phyloP scores from a whole-genome alignment of 2,113 vertebrate species.

The Daubentonia madagascariensis region DNA sequence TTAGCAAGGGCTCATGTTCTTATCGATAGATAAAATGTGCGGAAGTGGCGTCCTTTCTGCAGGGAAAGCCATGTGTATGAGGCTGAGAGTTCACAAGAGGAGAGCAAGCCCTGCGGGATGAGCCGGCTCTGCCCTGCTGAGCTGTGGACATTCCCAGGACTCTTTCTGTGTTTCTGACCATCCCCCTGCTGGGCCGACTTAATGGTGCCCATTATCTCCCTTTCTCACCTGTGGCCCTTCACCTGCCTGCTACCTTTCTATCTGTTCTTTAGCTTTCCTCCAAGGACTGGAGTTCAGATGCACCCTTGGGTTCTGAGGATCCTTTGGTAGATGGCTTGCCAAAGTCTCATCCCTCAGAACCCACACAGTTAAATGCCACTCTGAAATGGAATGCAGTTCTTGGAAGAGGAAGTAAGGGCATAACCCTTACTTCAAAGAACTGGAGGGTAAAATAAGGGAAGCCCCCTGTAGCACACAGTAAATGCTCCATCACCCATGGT shows the following conservation, averaged over 20 bases:
- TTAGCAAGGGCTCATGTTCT: background rate
- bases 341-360: background rate
- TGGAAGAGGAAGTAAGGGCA: background rate
- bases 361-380: background rate
- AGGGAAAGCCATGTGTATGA: background rate
- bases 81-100: background rate
- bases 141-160: background rate
- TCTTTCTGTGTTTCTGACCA: background rate
- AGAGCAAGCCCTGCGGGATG: background rate
- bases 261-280: background rate
- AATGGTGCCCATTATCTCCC: no score
- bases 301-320: background rate
- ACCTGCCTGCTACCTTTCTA: background rate
- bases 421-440: background rate
- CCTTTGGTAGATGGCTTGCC: background rate
- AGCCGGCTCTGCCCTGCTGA: no score
- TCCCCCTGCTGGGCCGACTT: background rate
- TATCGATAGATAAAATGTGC: no score
- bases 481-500: fast-evolving
- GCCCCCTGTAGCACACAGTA: background rate
- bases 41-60: background rate
- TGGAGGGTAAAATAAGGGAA: background rate
- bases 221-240: background rate
- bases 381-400: background rate
- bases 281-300: background rate